These are phyloP conservation scores for Enteromius trimaculatus DNA, from an alignment of 2,797 vertebrate genomes.

Conservation along the genomic window DNA sequence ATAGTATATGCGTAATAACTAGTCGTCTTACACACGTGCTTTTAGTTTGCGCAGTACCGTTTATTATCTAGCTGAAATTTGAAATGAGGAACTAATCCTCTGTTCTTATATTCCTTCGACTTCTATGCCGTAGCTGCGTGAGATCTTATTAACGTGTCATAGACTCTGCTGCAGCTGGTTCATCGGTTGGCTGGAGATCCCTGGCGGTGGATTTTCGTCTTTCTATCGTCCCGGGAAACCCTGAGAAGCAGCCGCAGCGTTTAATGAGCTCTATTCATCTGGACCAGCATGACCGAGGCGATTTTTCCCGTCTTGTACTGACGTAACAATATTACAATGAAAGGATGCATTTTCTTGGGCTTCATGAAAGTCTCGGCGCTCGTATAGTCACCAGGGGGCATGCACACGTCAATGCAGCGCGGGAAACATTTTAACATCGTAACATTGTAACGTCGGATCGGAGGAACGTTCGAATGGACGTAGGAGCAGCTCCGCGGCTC, in stretches of 20 bases:
- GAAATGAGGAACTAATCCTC: not conserved
- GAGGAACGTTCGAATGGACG: constrained; percentile 54
- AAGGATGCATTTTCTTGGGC: constrained; percentile 71
- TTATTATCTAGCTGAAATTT: too few species aligned
- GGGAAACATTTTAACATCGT: constrained; percentile 72
- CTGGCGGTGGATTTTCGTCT: constrained; percentile 39
- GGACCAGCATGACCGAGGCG: constrained; percentile 54
- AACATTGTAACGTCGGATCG: constrained; percentile 45
- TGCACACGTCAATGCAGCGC: constrained; percentile 79
- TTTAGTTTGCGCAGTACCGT: not conserved
- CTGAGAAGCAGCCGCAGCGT: constrained; percentile 56
- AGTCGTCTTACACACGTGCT: not conserved
- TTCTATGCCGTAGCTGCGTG: not conserved
- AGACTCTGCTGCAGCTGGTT: constrained; percentile 28
- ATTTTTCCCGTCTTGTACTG: constrained; percentile 70
- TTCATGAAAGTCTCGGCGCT: constrained; percentile 74
- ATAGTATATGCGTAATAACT: not conserved
- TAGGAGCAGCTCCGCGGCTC: constrained; percentile 70
- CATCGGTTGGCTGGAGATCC: constrained; percentile 41
- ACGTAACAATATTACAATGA: constrained; percentile 72
- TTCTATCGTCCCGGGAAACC: constrained; percentile 56
- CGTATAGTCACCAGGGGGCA: constrained; percentile 85
- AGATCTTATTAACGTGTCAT: constrained; percentile 34
- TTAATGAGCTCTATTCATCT: constrained; percentile 68
- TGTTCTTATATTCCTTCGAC: not conserved